Percentiles rank a stretch among this genome's conserved stretches.
These are phyloP conservation scores for Potamarius usumacintae DNA, from an alignment of 2,113 vertebrate species.

Conservation along the genomic window DNA sequence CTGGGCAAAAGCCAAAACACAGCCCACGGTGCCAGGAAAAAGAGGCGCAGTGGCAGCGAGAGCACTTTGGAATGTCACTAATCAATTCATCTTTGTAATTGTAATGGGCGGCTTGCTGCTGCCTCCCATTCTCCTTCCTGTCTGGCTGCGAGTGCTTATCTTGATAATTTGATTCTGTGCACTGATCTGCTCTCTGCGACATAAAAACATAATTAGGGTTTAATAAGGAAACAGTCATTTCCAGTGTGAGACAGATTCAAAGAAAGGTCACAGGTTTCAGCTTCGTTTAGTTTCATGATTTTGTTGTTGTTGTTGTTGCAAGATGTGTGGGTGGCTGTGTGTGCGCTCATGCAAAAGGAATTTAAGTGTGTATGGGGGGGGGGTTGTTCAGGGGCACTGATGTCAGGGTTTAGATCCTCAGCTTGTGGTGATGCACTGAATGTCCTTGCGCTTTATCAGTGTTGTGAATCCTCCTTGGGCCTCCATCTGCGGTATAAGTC, in stretches of 20 bases:
- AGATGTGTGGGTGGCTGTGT: constrained; percentile 1
- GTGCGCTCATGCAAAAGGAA: constrained; percentile 22
- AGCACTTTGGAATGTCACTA: constrained; percentile 70
- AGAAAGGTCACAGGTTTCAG: constrained; percentile 54
- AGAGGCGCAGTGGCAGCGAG: constrained; percentile 54
- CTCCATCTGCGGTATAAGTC: constrained; percentile 20
- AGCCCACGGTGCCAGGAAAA: constrained; percentile 22
- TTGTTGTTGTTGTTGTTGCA: background rate
- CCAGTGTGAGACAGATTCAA: constrained; percentile 42
- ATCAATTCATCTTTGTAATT: constrained; percentile 75
- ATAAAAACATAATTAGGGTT: constrained; percentile 65
- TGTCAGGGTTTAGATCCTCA: constrained; percentile 2
- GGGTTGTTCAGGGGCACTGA: background rate
- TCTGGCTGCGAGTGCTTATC: constrained; percentile 71
- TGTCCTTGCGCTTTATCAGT: constrained; percentile 20
- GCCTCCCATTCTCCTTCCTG: constrained; percentile 62
- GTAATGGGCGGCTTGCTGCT: constrained; percentile 62
- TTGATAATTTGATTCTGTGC: constrained; percentile 69
- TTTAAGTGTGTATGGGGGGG: constrained; percentile 21
- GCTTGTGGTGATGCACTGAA: background rate
- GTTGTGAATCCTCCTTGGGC: constrained; percentile 29
- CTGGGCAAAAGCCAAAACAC: constrained; percentile 22
- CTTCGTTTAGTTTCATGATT: constrained; percentile 26
- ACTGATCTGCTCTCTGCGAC: constrained; percentile 67
- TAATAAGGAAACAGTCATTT: constrained; percentile 62